Conservation (phyloP, 2,113 vertebrate genomes). For the Ochotona curzoniae region DNA sequence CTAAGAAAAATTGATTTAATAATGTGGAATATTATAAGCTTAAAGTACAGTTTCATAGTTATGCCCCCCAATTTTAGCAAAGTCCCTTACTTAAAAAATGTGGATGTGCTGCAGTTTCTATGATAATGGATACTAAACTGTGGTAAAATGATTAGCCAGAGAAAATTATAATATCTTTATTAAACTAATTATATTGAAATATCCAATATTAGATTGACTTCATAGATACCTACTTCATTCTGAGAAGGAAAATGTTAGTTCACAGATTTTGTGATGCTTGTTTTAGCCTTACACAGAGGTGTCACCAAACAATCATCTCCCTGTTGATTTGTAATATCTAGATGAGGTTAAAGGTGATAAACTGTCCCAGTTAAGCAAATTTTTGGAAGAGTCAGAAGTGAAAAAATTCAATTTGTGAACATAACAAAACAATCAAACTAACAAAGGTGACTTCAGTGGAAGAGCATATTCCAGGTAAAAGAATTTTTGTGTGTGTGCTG, state of each 20-base stretch:
- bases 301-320: not conserved
- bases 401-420: constrained; percentile 54
- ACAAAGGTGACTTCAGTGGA: constrained; percentile 64
- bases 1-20: not conserved
- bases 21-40: not conserved
- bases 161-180: not conserved
- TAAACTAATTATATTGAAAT: too few relatives aligned
- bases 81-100: not conserved
- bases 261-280: constrained; percentile 2
- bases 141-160: not conserved
- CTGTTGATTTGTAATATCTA: constrained; percentile 5
- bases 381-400: constrained; percentile 43
- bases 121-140: not conserved
- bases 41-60: not conserved
- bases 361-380: not conserved
- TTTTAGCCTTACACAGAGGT: constrained; percentile 7
- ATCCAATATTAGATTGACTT: not conserved
- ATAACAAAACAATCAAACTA: constrained; percentile 68
- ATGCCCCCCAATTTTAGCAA: not conserved
- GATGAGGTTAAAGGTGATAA: constrained; percentile 26
- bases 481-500: constrained; percentile 53
- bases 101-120: not conserved
- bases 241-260: not conserved
- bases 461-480: constrained; percentile 52
- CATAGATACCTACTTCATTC: not conserved